Evolutionary conservation across 2,888 invertebrate species (phyloP).

Genomic region (Drosophila quinaria): DNA sequence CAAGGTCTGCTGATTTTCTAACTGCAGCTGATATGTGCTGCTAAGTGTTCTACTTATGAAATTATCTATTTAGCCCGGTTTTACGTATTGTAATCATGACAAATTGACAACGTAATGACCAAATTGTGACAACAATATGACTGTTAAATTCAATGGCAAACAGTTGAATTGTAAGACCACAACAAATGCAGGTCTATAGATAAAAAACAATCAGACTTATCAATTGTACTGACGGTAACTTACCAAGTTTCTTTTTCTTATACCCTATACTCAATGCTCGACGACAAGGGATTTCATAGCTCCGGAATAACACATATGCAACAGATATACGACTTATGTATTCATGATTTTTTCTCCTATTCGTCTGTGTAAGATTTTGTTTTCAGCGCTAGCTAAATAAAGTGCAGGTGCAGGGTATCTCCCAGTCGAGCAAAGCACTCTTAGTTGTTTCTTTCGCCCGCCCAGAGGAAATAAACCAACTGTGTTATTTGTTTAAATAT

Average conservation of each 20-base stretch:
- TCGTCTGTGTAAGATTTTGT: neutral
- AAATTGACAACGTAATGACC: conserved; percentile 61
- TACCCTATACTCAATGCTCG: conserved; percentile 1
- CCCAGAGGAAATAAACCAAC: conserved; percentile 33
- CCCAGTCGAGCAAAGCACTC: neutral
- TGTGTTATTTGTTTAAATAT: conserved; percentile 47
- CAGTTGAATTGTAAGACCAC: conserved; percentile 32
- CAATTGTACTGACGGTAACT: conserved; percentile 17
- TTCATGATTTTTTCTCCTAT: neutral
- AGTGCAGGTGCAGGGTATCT: conserved; percentile 3
- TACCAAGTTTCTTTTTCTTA: conserved; percentile 1
- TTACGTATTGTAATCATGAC: conserved; percentile 59
- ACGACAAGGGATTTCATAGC: neutral
- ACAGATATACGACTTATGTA: neutral
- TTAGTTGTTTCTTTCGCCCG: neutral
- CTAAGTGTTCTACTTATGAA: neutral
- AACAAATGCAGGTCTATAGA: conserved; percentile 42
- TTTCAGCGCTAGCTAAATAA: neutral
- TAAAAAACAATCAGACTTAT: conserved; percentile 38
- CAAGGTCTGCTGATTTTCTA: conserved; percentile 14
- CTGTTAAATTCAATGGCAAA: conserved; percentile 50
- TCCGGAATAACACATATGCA: neutral
- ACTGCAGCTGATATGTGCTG: conserved; percentile 19
- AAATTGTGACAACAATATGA: conserved; percentile 33
- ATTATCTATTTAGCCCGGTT: conserved; percentile 9